A percentile compares a stretch with the other conserved stretches of the same genome.
These are phyloP conservation scores for Gari tellinella DNA, from an alignment of 2,888 invertebrate genomes.

Conservation along the genomic window DNA sequence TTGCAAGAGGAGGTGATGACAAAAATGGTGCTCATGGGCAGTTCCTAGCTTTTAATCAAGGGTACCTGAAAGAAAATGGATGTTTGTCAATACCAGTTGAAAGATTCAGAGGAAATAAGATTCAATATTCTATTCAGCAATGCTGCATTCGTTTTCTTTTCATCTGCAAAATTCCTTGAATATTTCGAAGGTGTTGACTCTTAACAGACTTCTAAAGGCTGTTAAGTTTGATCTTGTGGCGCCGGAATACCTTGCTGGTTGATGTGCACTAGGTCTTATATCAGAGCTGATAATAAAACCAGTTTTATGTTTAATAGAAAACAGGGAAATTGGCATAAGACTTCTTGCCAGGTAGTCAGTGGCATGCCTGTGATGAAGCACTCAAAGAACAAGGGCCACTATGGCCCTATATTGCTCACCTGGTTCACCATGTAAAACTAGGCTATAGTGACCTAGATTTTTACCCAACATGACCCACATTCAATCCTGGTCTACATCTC, in stretches of 20 bases:
- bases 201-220: slow-evolving; percentile 25
- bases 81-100: slow-evolving; percentile 6
- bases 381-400: slow-evolving; percentile 7
- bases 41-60: slow-evolving; percentile 6
- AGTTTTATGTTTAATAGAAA: slow-evolving; percentile 19
- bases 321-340: not conserved
- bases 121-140: slow-evolving; percentile 3
- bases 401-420: too few relatives aligned
- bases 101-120: not conserved
- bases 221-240: slow-evolving; percentile 25
- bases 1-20: slow-evolving; percentile 34
- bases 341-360: not conserved
- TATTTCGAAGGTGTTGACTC: not conserved
- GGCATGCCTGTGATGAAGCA: not conserved
- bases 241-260: slow-evolving; percentile 31
- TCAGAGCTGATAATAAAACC: slow-evolving; percentile 30
- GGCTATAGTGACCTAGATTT: too few relatives aligned
- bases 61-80: slow-evolving; percentile 13
- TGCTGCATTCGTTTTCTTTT: slow-evolving; percentile 1
- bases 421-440: too few relatives aligned
- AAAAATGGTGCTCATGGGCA: slow-evolving; percentile 27
- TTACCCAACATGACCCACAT: too few relatives aligned
- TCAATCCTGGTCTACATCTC: too few relatives aligned
- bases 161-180: not conserved
- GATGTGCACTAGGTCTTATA: slow-evolving; percentile 47